Evolutionary conservation across 2,797 vertebrate genomes (phyloP), one percentile per base, ranked within the genome.

Genomic region (Cyclura pinguis): DNA sequence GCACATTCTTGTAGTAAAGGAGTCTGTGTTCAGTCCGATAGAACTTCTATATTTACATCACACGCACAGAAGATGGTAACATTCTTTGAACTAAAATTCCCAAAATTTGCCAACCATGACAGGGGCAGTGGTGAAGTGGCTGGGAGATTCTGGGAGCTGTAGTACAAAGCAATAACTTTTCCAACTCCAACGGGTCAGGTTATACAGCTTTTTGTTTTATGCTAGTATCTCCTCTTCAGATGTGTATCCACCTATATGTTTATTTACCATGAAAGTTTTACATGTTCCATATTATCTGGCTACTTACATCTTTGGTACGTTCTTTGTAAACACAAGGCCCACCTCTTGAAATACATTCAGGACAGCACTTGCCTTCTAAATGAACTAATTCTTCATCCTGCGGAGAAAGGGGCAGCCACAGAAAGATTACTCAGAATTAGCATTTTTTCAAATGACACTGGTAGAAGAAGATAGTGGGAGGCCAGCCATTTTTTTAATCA

Each of bases 311-410:
- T 94, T 96, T 97, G 95, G 91, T 90, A 87, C 95, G 96, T 69
- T 94, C 96, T 93, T 97, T 96, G 95, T 97, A 96, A 90, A 97
- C 91, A 96, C 99, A 99, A 92, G 95, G 93, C 16, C 96, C 93
- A 73, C 88, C 97, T 29, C 90, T 94, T 3, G 97, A 95, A 88
- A 97, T 96, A 95, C 99, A 99, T 96, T 99, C 98, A 12, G 98
- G 97, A 93, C 99, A 99, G 95, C 99, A 99, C 93, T 98, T 99
- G 69, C 96, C 98, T 52, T 97, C 95, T 52, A 98, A 95, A 93
- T 98, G 97, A 92, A 98, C 94, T 87, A 98, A 96, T 95, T 98
- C 98, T 90, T 98, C 98, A 76, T 97, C 98, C 99, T 99, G 95
- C 16, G 72, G 92, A 95, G 89, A 95, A 80, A 96, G 77, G 92